These are phyloP conservation scores for Agrotis ipsilon DNA, from an alignment of 2,888 invertebrate genomes.

Conservation along the genomic window DNA sequence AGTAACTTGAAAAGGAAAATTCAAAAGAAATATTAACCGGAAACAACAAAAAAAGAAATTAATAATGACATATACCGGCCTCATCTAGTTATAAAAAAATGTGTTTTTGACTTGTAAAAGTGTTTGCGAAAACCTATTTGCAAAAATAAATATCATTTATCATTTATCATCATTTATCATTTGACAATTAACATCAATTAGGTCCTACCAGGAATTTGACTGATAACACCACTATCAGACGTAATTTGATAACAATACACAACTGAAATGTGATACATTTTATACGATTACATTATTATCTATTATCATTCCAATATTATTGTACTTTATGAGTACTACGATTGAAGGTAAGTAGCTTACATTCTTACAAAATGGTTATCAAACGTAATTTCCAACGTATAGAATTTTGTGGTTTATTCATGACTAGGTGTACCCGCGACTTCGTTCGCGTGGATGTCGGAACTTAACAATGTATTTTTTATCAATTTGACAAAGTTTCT, in stretches of 20 bases:
- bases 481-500: too few relatives aligned
- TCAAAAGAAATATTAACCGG: neutral
- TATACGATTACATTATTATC: slow-evolving; percentile 6
- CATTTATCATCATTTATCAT: too few relatives aligned
- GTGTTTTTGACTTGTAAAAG: too few relatives aligned
- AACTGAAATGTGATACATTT: slow-evolving; percentile 2
- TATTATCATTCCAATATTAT: slow-evolving; percentile 14
- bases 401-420: too few relatives aligned
- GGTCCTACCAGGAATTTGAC: slow-evolving; percentile 18
- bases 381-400: neutral
- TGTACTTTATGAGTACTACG: slow-evolving; percentile 7
- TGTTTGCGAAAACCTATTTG: too few relatives aligned
- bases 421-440: too few relatives aligned
- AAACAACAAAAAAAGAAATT: neutral
- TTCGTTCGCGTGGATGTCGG: too few relatives aligned
- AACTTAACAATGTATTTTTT: too few relatives aligned
- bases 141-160: too few relatives aligned
- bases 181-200: slow-evolving; percentile 9
- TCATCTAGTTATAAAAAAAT: too few relatives aligned
- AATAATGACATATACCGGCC: too few relatives aligned
- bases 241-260: slow-evolving; percentile 12
- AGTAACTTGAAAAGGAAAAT: too few relatives aligned
- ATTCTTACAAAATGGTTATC: neutral
- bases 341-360: neutral
- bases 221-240: slow-evolving; percentile 31